These are phyloP conservation scores for Nowickia ferox DNA, from an alignment of 2,888 invertebrate genomes.

Conservation along the genomic window DNA sequence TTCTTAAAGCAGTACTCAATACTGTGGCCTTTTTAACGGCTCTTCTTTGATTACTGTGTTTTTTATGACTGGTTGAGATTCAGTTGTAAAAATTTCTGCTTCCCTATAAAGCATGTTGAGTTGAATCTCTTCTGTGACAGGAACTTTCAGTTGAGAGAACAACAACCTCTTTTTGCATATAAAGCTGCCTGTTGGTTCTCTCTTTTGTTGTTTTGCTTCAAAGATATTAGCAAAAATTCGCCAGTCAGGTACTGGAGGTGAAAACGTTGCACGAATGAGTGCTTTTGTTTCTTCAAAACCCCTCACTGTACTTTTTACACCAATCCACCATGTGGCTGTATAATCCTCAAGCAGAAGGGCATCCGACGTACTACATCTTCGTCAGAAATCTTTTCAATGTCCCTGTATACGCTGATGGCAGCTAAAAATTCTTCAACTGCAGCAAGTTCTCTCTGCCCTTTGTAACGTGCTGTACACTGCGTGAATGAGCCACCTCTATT, in stretches of 20 bases:
- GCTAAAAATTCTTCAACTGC: neutral
- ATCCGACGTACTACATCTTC: neutral
- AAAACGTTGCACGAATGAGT: no score
- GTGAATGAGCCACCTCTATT: no score
- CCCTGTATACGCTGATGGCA: neutral
- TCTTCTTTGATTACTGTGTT: no score
- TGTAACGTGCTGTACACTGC: no score
- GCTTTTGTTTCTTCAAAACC: no score
- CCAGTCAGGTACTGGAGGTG: no score
- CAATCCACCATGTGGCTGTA: no score
- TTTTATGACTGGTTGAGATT: neutral
- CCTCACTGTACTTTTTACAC: no score
- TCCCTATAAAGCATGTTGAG: neutral
- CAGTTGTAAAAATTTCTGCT: neutral
- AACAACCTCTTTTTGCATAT: no score
- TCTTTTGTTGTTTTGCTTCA: neutral
- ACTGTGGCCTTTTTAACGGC: neutral
- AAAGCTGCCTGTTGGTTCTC: neutral
- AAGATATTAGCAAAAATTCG: neutral
- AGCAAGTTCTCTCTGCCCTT: no score
- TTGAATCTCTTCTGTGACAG: neutral
- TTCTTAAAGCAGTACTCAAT: neutral
- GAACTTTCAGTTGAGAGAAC: neutral
- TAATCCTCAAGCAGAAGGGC: no score
- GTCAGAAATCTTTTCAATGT: slow-evolving; percentile 7